Base-by-base conservation (phyloP, 1,140 invertebrate species). In the Ganaspis sp. region DNA sequence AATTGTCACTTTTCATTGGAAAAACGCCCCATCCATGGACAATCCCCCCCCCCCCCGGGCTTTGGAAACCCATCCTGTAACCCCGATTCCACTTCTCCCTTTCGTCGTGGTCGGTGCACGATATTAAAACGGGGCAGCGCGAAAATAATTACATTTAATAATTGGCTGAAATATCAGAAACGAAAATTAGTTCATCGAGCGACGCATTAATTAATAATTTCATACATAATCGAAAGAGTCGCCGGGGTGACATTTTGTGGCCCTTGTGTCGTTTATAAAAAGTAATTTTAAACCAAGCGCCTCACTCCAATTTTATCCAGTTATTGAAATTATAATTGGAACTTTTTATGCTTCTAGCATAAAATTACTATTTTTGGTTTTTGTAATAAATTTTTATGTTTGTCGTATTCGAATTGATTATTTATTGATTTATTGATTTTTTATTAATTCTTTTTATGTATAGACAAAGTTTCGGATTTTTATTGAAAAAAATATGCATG, bases 61-160 rank as follows among this genome's bases (percentile, higher is more conserved):
- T 49, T 49, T 15, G 45, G 12, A 49, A 49, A 49, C 17, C 15
- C 45, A 49, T 49, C 17, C n/a, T 49, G 45, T 49, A 49, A 49
- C 45, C 45, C 64, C 12, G 54, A 26, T 19, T 2, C 42, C 49
- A 9, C 17, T 37, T 34, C 11, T 34, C 21, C 26, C 73, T 29
- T n/a, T 9, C 40, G 34, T 69, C 54, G 37, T 64, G 76, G 72
- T 74, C 64, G 73, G 75, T 21, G 84, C 73, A 83, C 80, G 85
- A 86, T 86, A 86, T 87, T 87, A 87, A 87, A 87, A 85, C 86
- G 85, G 78, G 77, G 77, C 81, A 79, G 85, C 83, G 84, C 82
- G 83, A 87, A 87, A 88, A 88, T 88, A 88, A 88, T 88, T 88
- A 86, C 87, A 87, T 87, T 88, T 87, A 86, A 88, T 87, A 86